These are phyloP conservation scores for Cylindroiulus punctatus DNA, from an alignment of 2,888 invertebrate species.

Conservation along the genomic window DNA sequence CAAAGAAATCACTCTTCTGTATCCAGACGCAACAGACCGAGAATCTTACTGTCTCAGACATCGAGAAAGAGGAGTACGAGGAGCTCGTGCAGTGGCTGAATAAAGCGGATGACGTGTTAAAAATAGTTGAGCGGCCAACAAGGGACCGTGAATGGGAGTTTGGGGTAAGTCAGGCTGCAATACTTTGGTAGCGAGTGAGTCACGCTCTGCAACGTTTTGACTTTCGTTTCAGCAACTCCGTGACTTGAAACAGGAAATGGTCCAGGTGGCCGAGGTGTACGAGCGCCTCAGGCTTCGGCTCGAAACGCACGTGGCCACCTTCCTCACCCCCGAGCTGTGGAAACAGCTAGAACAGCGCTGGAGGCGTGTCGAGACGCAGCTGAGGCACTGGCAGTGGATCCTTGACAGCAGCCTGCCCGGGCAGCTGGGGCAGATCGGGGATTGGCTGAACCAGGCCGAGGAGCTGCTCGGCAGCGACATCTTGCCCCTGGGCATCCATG, in stretches of 20 bases:
- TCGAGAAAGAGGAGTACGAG: conserved; percentile 74
- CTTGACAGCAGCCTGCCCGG: conserved; percentile 87
- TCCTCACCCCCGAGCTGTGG: conserved; percentile 88
- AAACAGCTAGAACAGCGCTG: conserved; percentile 81
- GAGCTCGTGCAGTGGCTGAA: conserved; percentile 83
- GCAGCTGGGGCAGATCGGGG: conserved; percentile 84
- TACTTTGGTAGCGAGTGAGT: background rate
- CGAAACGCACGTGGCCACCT: conserved; percentile 82
- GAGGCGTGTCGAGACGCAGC: conserved; percentile 80
- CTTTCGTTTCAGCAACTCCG: conserved; percentile 75
- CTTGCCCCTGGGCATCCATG: conserved; percentile 78
- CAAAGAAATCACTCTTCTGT: conserved; percentile 57
- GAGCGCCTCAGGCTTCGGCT: conserved; percentile 82
- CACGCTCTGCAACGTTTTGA: background rate
- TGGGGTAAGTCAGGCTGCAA: conserved; percentile 46
- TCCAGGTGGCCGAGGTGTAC: conserved; percentile 77
- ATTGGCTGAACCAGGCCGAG: conserved; percentile 91
- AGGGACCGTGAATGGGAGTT: conserved; percentile 56
- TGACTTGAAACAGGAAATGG: conserved; percentile 80
- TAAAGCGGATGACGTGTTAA: conserved; percentile 64
- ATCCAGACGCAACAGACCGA: conserved; percentile 61
- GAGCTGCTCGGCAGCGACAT: conserved; percentile 82
- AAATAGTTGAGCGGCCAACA: conserved; percentile 59
- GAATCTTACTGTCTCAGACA: conserved; percentile 77
- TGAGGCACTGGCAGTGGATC: conserved; percentile 88